Percentiles rank a stretch among this genome's conserved stretches.
These are phyloP conservation scores for Maniola hyperantus DNA, from an alignment of 2,888 invertebrate species.

Conservation along the genomic window DNA sequence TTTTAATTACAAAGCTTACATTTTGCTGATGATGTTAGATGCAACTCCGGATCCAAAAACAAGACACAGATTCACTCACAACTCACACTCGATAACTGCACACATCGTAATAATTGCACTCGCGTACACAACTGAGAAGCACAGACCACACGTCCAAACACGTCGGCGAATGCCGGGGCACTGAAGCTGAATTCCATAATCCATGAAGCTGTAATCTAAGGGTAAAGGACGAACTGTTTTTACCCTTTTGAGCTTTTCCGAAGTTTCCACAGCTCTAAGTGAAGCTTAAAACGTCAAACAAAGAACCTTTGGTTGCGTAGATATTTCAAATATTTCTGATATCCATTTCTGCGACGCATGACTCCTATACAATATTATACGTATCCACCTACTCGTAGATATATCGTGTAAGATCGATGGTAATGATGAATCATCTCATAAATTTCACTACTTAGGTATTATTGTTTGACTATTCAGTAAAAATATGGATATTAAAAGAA, in stretches of 20 bases:
- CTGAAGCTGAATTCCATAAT: constrained; percentile 52
- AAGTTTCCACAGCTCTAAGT: not conserved
- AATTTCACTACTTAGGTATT: too few relatives aligned
- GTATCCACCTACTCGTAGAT: too few relatives aligned
- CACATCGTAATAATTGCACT: constrained; percentile 68
- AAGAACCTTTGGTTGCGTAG: not conserved
- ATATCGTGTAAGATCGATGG: too few relatives aligned
- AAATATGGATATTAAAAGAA: too few relatives aligned
- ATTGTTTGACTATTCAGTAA: too few relatives aligned
- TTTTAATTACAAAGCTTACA: constrained; percentile 47
- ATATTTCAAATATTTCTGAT: not conserved
- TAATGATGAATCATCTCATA: too few relatives aligned
- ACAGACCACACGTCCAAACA: constrained; percentile 51
- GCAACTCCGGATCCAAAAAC: constrained; percentile 43
- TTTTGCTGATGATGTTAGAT: constrained; percentile 48
- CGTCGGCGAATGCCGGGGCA: constrained; percentile 69
- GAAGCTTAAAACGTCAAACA: constrained; percentile 3
- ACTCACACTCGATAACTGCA: constrained; percentile 59
- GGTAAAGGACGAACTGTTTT: constrained; percentile 22
- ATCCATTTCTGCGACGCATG: not conserved
- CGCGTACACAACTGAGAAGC: constrained; percentile 50
- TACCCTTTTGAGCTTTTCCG: constrained; percentile 24
- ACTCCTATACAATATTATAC: not conserved
- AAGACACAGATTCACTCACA: constrained; percentile 56
- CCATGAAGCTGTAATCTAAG: constrained; percentile 31